Conservation (phyloP, 2,888 invertebrate species). For the Rapana venosa region DNA sequence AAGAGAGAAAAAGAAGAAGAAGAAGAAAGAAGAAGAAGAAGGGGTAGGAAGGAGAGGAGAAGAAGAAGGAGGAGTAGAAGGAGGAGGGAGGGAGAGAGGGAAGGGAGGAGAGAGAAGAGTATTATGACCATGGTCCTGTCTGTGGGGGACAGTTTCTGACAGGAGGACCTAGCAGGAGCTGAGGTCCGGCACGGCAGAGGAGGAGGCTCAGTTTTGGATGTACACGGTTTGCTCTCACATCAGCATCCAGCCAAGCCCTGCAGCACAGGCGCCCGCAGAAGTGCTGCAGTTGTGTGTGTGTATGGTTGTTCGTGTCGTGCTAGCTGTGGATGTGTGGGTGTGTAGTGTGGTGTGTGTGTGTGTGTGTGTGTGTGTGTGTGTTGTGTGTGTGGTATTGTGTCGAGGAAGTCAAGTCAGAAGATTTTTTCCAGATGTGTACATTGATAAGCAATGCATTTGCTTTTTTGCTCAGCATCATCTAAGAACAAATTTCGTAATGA, state of each 20-base stretch:
- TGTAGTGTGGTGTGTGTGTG: background rate
- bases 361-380: background rate
- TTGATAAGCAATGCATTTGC: too few species aligned
- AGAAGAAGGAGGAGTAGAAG: background rate
- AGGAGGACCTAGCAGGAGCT: background rate
- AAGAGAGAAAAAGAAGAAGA: too few species aligned
- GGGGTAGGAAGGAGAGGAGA: background rate
- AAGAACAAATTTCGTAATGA: too few species aligned
- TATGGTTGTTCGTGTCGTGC: background rate
- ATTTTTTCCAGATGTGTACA: too few species aligned
- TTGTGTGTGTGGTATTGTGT: background rate
- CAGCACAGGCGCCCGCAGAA: too few species aligned
- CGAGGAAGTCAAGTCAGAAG: too few species aligned
- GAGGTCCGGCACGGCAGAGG: background rate
- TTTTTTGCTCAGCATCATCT: too few species aligned
- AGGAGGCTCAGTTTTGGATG: slow-evolving; percentile 13
- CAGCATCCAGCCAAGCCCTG: background rate
- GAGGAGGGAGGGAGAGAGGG: background rate
- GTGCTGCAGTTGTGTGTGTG: background rate
- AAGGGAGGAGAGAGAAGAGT: too few species aligned
- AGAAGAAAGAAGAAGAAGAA: too few species aligned
- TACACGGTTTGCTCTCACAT: background rate
- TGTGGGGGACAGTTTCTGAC: background rate
- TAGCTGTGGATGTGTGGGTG: background rate
- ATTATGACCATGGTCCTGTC: too few species aligned